Conservation (phyloP, 2,888 invertebrate species). For the Dendrolimus pini region DNA sequence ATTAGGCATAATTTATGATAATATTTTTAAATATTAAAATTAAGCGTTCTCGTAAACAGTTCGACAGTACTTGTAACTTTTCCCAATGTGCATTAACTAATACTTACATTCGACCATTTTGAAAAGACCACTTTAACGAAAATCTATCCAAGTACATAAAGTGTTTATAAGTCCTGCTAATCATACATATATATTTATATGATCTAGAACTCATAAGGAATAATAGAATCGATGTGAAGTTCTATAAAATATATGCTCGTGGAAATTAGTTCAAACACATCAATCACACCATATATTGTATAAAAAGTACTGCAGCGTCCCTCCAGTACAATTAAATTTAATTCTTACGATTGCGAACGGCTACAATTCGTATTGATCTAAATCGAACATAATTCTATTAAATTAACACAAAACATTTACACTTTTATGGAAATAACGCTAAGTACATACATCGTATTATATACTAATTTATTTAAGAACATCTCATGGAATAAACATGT, state of each 20-base stretch:
- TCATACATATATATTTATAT: constrained; percentile 56
- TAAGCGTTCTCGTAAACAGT: constrained; percentile 47
- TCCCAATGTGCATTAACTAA: constrained; percentile 38
- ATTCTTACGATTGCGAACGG: constrained; percentile 20
- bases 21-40: constrained; percentile 55
- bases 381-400: constrained; percentile 46
- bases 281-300: constrained; percentile 18
- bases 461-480: constrained; percentile 39
- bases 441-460: constrained; percentile 57
- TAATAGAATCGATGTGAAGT: constrained; percentile 43
- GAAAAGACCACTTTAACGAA: constrained; percentile 4
- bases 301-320: constrained; percentile 17
- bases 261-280: constrained; percentile 17
- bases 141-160: constrained; percentile 3
- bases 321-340: constrained; percentile 22
- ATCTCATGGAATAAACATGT: not conserved
- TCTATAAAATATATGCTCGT: constrained; percentile 23
- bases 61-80: constrained; percentile 34
- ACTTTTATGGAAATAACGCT: constrained; percentile 57
- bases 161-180: constrained; percentile 4
- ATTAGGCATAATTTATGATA: constrained; percentile 62
- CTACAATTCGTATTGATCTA: constrained; percentile 34
- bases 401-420: constrained; percentile 53
- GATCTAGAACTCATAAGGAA: constrained; percentile 72
- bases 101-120: constrained; percentile 13